Conservation (phyloP, 2,888 invertebrate genomes). For the Chrysotoxum bicinctum region DNA sequence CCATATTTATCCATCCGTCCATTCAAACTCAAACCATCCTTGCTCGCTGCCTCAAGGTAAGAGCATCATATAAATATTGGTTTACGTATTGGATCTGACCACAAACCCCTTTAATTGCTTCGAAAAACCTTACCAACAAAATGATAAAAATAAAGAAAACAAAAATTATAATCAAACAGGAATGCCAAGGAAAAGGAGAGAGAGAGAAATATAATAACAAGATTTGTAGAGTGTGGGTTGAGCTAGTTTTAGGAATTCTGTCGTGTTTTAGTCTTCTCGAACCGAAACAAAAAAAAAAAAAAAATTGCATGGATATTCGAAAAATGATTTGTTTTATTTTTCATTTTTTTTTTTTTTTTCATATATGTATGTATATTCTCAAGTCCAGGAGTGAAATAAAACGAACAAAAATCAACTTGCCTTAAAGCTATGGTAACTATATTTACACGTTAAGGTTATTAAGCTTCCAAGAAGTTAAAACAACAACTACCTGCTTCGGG, state of each 20-base stretch:
- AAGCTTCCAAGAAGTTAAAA: neutral
- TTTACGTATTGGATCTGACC: slow-evolving; percentile 64
- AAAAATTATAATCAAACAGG: slow-evolving; percentile 25
- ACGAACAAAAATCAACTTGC: neutral
- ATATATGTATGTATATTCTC: no score
- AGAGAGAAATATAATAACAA: slow-evolving; percentile 46
- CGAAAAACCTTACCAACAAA: slow-evolving; percentile 34
- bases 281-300: neutral
- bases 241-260: slow-evolving; percentile 57
- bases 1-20: slow-evolving; percentile 24
- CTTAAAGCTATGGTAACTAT: neutral
- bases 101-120: slow-evolving; percentile 71
- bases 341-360: neutral
- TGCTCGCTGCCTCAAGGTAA: slow-evolving; percentile 59
- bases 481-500: neutral
- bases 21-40: slow-evolving; percentile 8
- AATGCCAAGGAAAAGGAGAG: slow-evolving; percentile 17
- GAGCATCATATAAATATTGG: slow-evolving; percentile 64
- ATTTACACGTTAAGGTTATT: neutral
- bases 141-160: slow-evolving; percentile 9
- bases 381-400: neutral
- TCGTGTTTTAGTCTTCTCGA: neutral
- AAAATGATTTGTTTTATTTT: neutral
- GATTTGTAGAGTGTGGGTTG: slow-evolving; percentile 44
- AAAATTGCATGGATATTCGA: slow-evolving; percentile 48